Base-by-base conservation (phyloP, 2,888 invertebrate genomes). In the Lithophane semibrunnea region DNA sequence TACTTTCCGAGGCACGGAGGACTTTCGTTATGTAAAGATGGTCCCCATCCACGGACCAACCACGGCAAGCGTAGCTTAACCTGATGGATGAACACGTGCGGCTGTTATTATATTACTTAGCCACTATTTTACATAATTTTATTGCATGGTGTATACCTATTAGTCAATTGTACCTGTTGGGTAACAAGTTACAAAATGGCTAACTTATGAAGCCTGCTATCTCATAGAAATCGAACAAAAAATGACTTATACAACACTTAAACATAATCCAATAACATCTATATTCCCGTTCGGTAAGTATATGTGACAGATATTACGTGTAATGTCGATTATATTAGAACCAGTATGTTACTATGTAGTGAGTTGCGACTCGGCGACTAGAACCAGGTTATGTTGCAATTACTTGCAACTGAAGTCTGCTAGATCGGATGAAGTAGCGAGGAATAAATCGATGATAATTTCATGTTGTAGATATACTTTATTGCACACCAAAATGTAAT, bases 341-440 rank as follows among this genome's bases (percentile, higher is more conserved):
- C 64, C 42, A 58, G 79, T 83, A 68, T 44, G 68, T 68, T 65
- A 83, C 82, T 79, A 63, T 69, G 83, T 82, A 47, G 52, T 12
- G 13, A 13, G 13, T 42, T 29, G 75, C 44, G 44, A 37, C 37
- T 21, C 0, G 24, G 29, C 18, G 5, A 10, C 16, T 65, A 18
- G 24, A n/a, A 66, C 56, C 49, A 29, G 13, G 21, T n/a, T 58
- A 3, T 56, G 79, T 47, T 24, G 73, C 37, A 72, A 77, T 69
- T 56, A n/a, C 56, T n/a, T 24, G 16, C 64, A 44, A 64, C 9
- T 44, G n/a, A n/a, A 9, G 64, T 12, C 47, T 24, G 18, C 65
- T 44, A 44, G 29, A 67, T 52, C 29, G 5, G 21, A 65, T 49
- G 16, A 8, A 52, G 52, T 52, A 52, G 9, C 8, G 21, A 52